Evolutionary conservation across 2,113 vertebrate species (phyloP).

Genomic region (human): DNA sequence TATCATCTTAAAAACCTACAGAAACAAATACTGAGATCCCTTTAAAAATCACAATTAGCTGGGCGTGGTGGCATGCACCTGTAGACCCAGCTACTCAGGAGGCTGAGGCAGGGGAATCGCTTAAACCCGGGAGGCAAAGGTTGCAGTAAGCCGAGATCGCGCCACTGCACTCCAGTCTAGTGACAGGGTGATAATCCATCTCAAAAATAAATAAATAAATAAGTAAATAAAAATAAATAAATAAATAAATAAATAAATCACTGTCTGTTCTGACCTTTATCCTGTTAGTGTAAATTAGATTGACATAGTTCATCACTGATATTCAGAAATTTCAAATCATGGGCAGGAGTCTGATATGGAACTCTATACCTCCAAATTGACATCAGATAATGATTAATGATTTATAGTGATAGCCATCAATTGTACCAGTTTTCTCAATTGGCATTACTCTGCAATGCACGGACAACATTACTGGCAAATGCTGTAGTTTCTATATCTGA

Average conservation of each 20-base stretch:
- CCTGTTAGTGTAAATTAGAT: background rate
- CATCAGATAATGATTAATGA: background rate
- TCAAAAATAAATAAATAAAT: too few relatives aligned
- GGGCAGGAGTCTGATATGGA: background rate
- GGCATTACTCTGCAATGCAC: rapidly evolving
- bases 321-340: background rate
- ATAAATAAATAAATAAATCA: background rate
- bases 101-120: too few relatives aligned
- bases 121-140: too few relatives aligned
- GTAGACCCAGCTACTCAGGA: too few relatives aligned
- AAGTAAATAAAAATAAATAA: background rate
- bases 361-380: background rate
- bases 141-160: too few relatives aligned
- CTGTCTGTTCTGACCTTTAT: background rate
- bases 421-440: background rate
- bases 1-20: background rate
- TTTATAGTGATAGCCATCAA: rapidly evolving
- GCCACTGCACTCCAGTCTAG: too few relatives aligned
- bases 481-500: background rate
- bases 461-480: too few relatives aligned
- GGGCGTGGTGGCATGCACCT: rapidly evolving
- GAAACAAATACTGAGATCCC: background rate
- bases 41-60: background rate
- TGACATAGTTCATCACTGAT: background rate
- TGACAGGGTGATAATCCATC: too few relatives aligned